Base-by-base conservation (phyloP, 1,140 invertebrate species). In the Mylabris phalerata region DNA sequence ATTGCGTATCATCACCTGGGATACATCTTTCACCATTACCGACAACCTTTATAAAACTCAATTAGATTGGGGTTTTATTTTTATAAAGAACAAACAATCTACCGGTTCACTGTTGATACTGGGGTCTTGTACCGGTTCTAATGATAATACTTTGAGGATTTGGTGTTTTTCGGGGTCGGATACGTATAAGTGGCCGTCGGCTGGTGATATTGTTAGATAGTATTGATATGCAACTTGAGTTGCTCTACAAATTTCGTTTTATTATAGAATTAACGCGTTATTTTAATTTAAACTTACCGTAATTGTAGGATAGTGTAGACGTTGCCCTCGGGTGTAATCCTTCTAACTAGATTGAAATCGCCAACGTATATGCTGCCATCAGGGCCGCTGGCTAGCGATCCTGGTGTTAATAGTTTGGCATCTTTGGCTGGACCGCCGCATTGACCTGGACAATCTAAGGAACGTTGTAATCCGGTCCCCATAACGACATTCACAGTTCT, bases 351-450 rank as follows among this genome's bases (percentile, higher is more conserved):
- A 79, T 98, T 98, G 71, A 95, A 97, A 75, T 98, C 96, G 1
- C 94, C 96, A 6, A 99, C 91, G 73, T 96, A 98, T 19, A 99
- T 81, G 61, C 90, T 94, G 9, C 96, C 97, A 79, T 98, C 96
- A 4, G 93, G 89, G 13, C 93, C 95, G 25, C 90, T 91, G 3
- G 95, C 89, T 32, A 99, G 75, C 7, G 95, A 92, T 3, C 96
- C 91, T 0, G 95, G 96, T 0, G 93, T 93, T 42, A 98, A 77
- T 0, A 99, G 80, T 55, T 86, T 82, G 4, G 90, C 90, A 69
- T 93, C 90, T 65, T 88, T 89, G 3, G 93, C 92, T 24, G 85
- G 81, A 0, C 91, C 90, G 67, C 93, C 88, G 73, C 93, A 97
- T 63, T 90, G 79, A 60, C 88, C 78, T 73, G 84, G 80, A 84